phyloP scores from a whole-genome alignment of 2,888 invertebrate species.

The Ectropis crepuscularia region DNA sequence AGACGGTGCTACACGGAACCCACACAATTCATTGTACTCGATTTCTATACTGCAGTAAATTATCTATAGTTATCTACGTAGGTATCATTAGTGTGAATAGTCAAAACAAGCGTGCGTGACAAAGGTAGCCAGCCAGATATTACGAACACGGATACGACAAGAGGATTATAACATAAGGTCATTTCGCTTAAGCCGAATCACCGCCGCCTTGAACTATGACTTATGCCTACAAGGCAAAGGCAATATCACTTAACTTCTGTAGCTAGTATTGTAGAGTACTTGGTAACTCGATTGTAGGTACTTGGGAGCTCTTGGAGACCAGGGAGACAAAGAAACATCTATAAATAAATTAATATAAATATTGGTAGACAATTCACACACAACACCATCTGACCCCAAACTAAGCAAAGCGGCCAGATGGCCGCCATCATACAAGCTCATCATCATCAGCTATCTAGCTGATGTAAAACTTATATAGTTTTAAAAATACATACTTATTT shows the following conservation, averaged over 20 bases:
- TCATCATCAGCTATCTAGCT: too few species aligned
- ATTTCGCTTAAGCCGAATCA: constrained; percentile 20
- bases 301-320: constrained; percentile 1
- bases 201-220: constrained; percentile 32
- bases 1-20: too few species aligned
- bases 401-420: too few species aligned
- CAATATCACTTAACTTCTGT: constrained; percentile 8
- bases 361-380: too few species aligned
- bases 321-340: too few species aligned
- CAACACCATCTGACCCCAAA: too few species aligned
- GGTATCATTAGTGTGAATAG: neutral
- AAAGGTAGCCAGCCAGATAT: constrained; percentile 11
- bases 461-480: too few species aligned
- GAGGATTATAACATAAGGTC: constrained; percentile 28
- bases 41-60: too few species aligned
- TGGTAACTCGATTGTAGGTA: constrained; percentile 1
- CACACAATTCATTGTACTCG: too few species aligned
- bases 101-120: constrained; percentile 21
- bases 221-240: constrained; percentile 24
- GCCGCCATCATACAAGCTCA: too few species aligned
- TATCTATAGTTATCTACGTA: neutral
- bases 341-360: too few species aligned
- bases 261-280: constrained; percentile 3
- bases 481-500: too few species aligned
- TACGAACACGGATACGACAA: constrained; percentile 23